These are phyloP conservation scores for Apis mellifera DNA, from an alignment of 1,140 invertebrate genomes.

Conservation along the genomic window DNA sequence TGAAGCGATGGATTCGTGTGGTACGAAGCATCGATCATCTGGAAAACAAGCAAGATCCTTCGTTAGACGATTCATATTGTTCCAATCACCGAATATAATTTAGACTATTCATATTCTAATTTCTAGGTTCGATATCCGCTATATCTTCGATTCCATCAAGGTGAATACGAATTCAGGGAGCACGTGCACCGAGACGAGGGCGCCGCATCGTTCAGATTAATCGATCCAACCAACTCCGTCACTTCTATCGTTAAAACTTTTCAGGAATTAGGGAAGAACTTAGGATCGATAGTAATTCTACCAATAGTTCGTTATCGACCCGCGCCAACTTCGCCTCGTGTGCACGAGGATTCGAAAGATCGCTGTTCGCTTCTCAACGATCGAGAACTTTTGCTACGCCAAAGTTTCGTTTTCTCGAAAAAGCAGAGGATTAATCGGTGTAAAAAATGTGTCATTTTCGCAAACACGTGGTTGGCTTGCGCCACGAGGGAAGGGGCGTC, in stretches of 20 bases:
- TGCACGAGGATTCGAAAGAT: no score
- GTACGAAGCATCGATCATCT: slow-evolving; percentile 91
- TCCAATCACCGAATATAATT: neutral
- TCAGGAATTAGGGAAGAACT: neutral
- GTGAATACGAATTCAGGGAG: neutral
- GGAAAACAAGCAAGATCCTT: slow-evolving; percentile 80
- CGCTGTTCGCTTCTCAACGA: no score
- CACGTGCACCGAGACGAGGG: neutral
- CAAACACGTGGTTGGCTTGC: slow-evolving; percentile 31
- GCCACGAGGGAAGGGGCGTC: slow-evolving; percentile 2
- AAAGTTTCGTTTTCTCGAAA: no score
- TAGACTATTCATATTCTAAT: no score
- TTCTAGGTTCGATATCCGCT: no score
- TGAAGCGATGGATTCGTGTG: slow-evolving; percentile 89
- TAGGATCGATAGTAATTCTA: neutral
- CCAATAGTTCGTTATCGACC: no score
- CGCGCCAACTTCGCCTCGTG: no score
- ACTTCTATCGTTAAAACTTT: neutral
- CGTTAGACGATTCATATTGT: slow-evolving; percentile 2
- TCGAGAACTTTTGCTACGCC: no score
- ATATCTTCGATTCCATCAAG: no score
- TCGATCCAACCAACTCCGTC: neutral
- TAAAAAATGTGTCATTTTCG: no score
- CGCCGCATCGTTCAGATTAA: neutral
- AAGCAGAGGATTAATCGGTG: no score